A percentile compares a stretch with the other conserved stretches of the same genome.
phyloP scores from a whole-genome alignment of 2,113 vertebrate genomes.

The Psittacula cyanocephala region DNA sequence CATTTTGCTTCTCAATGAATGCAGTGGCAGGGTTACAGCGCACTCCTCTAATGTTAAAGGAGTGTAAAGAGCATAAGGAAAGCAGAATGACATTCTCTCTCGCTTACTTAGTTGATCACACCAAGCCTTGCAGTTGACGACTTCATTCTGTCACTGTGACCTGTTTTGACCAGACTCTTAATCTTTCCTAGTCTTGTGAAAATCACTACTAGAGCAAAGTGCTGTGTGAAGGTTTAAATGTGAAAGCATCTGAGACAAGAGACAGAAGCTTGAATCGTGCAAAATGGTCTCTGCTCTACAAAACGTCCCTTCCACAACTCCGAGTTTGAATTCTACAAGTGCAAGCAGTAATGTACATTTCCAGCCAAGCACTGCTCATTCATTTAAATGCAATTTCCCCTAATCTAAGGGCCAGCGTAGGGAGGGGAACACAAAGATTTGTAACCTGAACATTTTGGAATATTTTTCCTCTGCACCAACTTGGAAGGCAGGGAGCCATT shows the following conservation, averaged over 20 bases:
- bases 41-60: not conserved
- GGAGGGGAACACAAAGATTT: not conserved
- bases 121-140: not conserved
- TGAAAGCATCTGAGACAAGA: not conserved
- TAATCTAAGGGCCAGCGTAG: not conserved
- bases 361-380: not conserved
- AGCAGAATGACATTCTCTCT: not conserved
- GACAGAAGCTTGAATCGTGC: not conserved
- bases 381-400: not conserved
- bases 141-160: not conserved
- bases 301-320: not conserved
- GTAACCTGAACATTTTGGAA: not conserved
- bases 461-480: not conserved
- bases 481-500: not conserved
- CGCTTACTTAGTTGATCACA: accelerated
- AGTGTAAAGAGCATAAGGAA: not conserved
- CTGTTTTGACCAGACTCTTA: not conserved
- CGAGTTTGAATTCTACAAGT: not conserved
- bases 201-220: not conserved
- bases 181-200: not conserved
- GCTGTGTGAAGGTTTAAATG: accelerated
- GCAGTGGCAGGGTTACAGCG: not conserved
- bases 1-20: not conserved
- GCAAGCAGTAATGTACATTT: accelerated
- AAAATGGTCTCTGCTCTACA: not conserved